Evolutionary conservation across 2,888 invertebrate genomes (phyloP).

Genomic region (Fissipunctia ypsillon): DNA sequence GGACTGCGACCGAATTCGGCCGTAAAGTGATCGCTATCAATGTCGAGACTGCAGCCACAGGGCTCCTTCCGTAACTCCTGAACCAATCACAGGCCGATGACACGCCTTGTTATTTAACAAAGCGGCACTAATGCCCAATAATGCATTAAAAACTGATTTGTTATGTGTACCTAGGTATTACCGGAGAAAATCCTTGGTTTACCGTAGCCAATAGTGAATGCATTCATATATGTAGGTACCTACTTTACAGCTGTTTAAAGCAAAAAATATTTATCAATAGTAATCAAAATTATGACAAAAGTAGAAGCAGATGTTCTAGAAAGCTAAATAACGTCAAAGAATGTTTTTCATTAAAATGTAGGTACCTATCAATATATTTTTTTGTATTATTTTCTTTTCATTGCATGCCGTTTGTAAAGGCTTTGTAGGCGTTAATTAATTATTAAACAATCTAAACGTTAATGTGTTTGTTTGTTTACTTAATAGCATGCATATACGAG

Average conservation of each 20-base stretch:
- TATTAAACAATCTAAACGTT: background rate
- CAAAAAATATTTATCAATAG: background rate
- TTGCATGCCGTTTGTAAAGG: background rate
- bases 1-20: too few relatives aligned
- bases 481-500: background rate
- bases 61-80: background rate
- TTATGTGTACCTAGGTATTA: background rate
- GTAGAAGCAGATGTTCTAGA: background rate
- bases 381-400: background rate
- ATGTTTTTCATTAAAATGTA: background rate
- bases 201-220: conserved; percentile 26
- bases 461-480: conserved; percentile 8
- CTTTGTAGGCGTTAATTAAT: background rate
- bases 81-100: background rate
- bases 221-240: background rate
- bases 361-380: too few relatives aligned
- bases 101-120: background rate
- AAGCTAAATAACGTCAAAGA: background rate
- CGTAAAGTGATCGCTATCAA: too few relatives aligned
- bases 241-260: conserved; percentile 6
- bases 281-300: background rate
- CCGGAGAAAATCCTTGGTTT: conserved; percentile 29
- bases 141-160: conserved; percentile 51
- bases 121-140: conserved; percentile 24
- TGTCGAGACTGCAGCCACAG: too few relatives aligned